These are phyloP conservation scores for Asarcornis scutulata DNA, from an alignment of 2,113 vertebrate species.

Conservation along the genomic window DNA sequence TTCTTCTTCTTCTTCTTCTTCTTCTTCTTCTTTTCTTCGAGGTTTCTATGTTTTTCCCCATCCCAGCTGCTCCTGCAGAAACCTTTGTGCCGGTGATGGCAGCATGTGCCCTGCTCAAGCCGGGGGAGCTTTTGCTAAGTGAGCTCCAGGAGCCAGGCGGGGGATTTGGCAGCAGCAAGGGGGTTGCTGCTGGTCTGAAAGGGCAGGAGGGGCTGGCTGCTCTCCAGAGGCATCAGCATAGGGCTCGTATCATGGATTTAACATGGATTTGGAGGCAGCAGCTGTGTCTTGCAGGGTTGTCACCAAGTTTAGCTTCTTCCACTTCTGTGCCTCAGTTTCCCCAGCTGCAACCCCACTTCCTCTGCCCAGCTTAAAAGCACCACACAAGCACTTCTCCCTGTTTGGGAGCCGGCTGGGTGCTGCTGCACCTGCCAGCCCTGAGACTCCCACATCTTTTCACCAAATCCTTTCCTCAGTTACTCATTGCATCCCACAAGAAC, in stretches of 20 bases:
- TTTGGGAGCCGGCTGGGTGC: neutral
- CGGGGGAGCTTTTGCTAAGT: neutral
- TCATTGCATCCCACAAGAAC: neutral
- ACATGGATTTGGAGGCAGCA: neutral
- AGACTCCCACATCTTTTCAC: neutral
- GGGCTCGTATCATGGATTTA: too few relatives aligned
- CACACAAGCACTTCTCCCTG: rapidly evolving
- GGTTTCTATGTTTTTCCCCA: neutral
- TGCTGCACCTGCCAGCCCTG: neutral
- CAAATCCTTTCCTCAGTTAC: neutral
- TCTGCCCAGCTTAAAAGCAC: neutral
- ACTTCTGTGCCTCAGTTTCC: neutral
- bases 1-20: neutral
- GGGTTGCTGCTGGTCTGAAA: neutral
- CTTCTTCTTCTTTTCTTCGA: neutral
- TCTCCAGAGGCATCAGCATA: rapidly evolving
- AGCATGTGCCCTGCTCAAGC: rapidly evolving
- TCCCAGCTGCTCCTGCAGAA: neutral
- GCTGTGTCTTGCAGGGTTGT: neutral
- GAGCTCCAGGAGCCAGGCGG: neutral
- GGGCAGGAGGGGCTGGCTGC: neutral
- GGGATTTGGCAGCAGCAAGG: neutral
- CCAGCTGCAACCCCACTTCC: neutral
- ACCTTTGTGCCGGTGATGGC: neutral
- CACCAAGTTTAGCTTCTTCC: neutral